Conservation (phyloP, 2,113 vertebrate genomes). For the Procapra przewalskii region DNA sequence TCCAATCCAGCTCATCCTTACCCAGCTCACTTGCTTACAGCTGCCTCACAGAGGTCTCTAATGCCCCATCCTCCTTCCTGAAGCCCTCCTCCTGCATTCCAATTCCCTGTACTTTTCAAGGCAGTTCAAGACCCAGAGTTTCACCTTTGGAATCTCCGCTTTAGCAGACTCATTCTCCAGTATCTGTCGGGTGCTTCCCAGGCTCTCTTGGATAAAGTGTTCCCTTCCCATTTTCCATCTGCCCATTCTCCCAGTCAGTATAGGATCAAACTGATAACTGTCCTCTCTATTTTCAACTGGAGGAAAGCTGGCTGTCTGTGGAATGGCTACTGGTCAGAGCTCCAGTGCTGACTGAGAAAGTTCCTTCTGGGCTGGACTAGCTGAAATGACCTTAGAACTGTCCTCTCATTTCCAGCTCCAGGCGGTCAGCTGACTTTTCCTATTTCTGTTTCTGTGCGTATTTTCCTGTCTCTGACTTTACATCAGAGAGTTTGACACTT, state of each 20-base stretch:
- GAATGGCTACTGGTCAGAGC: not conserved
- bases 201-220: not conserved
- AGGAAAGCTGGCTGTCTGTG: not conserved
- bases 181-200: not conserved
- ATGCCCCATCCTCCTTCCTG: not conserved
- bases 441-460: not conserved
- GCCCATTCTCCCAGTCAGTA: not conserved
- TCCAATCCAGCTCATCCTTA: not conserved
- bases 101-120: not conserved
- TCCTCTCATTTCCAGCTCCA: not conserved
- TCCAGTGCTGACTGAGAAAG: not conserved
- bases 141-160: not conserved
- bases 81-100: not conserved
- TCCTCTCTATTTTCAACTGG: not conserved
- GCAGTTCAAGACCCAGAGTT: not conserved
- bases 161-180: fast-evolving
- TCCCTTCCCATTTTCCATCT: not conserved
- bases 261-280: not conserved
- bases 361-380: not conserved
- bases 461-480: not conserved
- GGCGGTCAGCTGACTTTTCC: not conserved
- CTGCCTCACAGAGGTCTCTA: not conserved
- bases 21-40: not conserved
- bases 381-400: not conserved
- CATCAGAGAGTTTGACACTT: not conserved